Conservation (phyloP, 2,888 invertebrate genomes). For the Alviniconcha strummeri region DNA sequence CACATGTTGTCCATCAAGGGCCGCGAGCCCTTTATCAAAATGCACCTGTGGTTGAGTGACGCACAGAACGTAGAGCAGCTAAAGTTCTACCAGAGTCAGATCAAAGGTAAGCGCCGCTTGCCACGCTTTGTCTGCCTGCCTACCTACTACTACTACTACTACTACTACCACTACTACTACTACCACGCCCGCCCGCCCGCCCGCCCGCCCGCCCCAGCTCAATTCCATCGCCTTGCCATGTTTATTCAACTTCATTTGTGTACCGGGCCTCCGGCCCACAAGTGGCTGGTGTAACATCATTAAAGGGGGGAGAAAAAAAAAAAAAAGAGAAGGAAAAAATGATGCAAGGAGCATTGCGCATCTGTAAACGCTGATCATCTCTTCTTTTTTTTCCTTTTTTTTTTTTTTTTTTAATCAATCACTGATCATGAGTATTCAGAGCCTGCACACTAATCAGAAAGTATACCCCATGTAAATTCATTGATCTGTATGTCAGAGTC, state of each 20-base stretch:
- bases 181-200: slow-evolving; percentile 1
- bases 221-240: slow-evolving; percentile 9
- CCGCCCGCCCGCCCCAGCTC: not conserved
- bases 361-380: too few relatives aligned
- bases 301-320: too few relatives aligned
- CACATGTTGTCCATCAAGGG: slow-evolving; percentile 99
- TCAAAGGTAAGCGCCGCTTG: slow-evolving; percentile 66
- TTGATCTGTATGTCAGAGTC: not conserved
- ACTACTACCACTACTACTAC: slow-evolving; percentile 17
- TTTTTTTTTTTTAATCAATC: slow-evolving; percentile 1
- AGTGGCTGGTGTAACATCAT: too few relatives aligned
- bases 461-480: slow-evolving; percentile 20
- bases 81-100: slow-evolving; percentile 77
- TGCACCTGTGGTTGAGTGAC: slow-evolving; percentile 95
- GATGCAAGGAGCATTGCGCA: too few relatives aligned
- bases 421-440: slow-evolving; percentile 12
- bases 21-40: slow-evolving; percentile 80
- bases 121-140: slow-evolving; percentile 29
- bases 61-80: slow-evolving; percentile 95
- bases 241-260: slow-evolving; percentile 18
- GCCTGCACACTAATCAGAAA: slow-evolving; percentile 25
- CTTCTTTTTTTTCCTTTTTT: not conserved
- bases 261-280: too few relatives aligned
- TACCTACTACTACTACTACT: slow-evolving; percentile 8
- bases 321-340: too few relatives aligned